These are phyloP conservation scores for Varecia variegata DNA, from an alignment of 2,797 vertebrate species.

Conservation along the genomic window DNA sequence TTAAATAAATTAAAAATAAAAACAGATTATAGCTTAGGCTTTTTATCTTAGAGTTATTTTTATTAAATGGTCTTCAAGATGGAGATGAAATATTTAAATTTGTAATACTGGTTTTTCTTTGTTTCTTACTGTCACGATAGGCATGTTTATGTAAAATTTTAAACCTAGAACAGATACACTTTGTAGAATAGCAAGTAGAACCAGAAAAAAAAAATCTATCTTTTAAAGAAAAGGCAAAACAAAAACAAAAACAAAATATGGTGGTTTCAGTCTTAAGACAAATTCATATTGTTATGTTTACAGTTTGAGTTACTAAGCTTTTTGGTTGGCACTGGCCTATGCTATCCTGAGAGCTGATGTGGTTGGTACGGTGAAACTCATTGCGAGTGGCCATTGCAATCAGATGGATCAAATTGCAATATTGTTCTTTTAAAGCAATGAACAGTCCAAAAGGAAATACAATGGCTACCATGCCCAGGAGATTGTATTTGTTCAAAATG, in stretches of 20 bases:
- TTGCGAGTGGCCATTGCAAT: background rate
- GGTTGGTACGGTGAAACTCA: slow-evolving; percentile 46
- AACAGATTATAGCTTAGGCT: background rate
- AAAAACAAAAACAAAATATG: background rate
- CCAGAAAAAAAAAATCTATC: background rate
- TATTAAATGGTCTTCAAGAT: background rate
- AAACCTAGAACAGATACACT: background rate
- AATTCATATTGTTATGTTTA: background rate
- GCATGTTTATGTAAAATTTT: background rate
- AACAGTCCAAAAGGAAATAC: background rate
- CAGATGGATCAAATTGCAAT: background rate
- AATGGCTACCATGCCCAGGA: background rate
- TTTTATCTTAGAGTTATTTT: background rate
- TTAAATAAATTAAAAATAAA: background rate
- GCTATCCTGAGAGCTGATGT: slow-evolving; percentile 48
- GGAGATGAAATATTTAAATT: background rate
- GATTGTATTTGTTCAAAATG: background rate
- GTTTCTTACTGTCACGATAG: background rate
- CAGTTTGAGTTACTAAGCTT: background rate
- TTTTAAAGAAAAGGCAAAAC: background rate
- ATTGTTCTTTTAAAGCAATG: background rate
- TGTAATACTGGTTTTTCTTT: background rate
- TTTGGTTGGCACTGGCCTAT: background rate
- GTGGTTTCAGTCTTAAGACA: background rate
- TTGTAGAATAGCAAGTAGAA: background rate